Conservation (phyloP, 2,888 invertebrate species). For the Drosophila histrio region DNA sequence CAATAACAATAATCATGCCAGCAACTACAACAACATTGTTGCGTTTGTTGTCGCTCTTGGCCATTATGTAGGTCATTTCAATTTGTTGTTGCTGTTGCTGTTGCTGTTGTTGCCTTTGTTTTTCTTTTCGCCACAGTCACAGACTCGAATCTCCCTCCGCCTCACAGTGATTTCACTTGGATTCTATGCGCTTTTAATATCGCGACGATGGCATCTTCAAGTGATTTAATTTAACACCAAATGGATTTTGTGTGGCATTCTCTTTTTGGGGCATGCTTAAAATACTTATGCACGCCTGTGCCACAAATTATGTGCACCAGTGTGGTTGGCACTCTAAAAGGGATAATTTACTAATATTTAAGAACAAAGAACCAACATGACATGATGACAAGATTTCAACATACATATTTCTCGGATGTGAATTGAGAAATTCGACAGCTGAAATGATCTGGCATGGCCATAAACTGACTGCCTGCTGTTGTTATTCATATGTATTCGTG, state of each 20-base stretch:
- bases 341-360: slow-evolving; percentile 43
- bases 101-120: slow-evolving; percentile 26
- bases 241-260: slow-evolving; percentile 62
- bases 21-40: slow-evolving; percentile 35
- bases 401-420: not conserved
- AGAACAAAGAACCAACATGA: slow-evolving; percentile 13
- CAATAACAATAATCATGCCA: slow-evolving; percentile 72
- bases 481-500: slow-evolving; percentile 1
- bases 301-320: slow-evolving; percentile 18
- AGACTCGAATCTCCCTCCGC: not conserved
- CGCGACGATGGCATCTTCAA: slow-evolving; percentile 70
- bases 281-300: slow-evolving; percentile 32
- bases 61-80: slow-evolving; percentile 73
- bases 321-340: slow-evolving; percentile 3
- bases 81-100: slow-evolving; percentile 55
- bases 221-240: slow-evolving; percentile 78
- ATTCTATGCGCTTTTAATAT: slow-evolving; percentile 77
- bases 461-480: not conserved
- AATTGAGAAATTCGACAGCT: slow-evolving; percentile 1
- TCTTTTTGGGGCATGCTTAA: slow-evolving; percentile 35
- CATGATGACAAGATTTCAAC: slow-evolving; percentile 15
- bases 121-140: slow-evolving; percentile 33
- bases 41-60: slow-evolving; percentile 47
- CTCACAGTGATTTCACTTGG: slow-evolving; percentile 64
- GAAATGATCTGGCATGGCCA: not conserved